phyloP scores from a whole-genome alignment of 1,140 invertebrate species.

The Brachionus angularis region DNA sequence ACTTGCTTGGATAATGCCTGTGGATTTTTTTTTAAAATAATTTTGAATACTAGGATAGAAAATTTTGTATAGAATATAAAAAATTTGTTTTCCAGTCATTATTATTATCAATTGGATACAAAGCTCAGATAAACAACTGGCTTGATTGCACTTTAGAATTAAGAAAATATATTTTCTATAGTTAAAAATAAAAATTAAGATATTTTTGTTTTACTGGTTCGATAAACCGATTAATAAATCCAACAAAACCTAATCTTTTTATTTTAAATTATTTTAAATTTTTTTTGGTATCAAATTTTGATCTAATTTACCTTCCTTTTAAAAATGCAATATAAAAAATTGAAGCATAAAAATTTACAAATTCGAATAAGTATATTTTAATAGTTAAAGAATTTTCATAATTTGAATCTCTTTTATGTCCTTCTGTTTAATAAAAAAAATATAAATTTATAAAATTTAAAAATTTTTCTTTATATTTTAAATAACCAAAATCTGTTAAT shows the following conservation, averaged over 20 bases:
- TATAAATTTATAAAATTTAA: not conserved
- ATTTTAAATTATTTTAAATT: not conserved
- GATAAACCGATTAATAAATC: no score
- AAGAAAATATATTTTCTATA: constrained; percentile 44
- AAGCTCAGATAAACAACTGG: constrained; percentile 28
- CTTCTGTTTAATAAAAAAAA: constrained; percentile 61
- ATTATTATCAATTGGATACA: constrained; percentile 37
- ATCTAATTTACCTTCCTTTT: constrained; percentile 62
- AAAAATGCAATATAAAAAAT: constrained; percentile 95
- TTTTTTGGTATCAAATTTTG: constrained; percentile 19
- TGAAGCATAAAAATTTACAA: constrained; percentile 91
- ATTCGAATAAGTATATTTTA: constrained; percentile 94
- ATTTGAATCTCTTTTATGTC: constrained; percentile 83
- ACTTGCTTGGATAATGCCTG: not conserved
- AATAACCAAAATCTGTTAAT: constrained; percentile 45
- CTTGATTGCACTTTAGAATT: constrained; percentile 49
- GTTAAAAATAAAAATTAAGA: not conserved
- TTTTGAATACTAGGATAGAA: not conserved
- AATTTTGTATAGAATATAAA: not conserved
- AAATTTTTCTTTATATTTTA: not conserved
- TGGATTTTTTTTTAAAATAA: not conserved
- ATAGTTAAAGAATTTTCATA: constrained; percentile 93
- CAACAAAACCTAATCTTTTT: constrained; percentile 16
- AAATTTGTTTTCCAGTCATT: constrained; percentile 35
- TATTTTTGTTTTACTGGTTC: no score